phyloP scores from a whole-genome alignment of 37 sponge, comb jelly and placozoan genomes.

The Beroe forskalii region DNA sequence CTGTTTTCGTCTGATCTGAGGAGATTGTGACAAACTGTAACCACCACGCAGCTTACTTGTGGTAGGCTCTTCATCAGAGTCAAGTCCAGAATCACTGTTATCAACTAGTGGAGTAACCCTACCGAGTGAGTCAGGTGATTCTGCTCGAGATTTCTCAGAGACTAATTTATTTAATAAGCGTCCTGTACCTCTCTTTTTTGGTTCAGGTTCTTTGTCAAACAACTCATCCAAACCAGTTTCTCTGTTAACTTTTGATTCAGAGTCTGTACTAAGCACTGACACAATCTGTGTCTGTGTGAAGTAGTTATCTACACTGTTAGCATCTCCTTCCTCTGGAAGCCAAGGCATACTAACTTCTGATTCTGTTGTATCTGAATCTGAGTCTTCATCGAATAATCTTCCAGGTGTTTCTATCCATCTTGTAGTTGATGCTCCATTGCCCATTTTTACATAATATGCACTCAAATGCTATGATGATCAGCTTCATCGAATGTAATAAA shows the following conservation, averaged over 20 bases:
- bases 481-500: too few relatives aligned
- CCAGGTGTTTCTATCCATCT: conserved; percentile 48
- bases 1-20: conserved; percentile 36
- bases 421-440: conserved; percentile 18
- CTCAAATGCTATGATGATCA: neutral
- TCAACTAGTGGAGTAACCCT: conserved; percentile 33
- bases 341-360: conserved; percentile 43
- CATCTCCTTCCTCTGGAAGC: neutral
- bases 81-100: conserved; percentile 58
- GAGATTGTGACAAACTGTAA: conserved; percentile 48
- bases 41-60: conserved; percentile 16
- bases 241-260: neutral
- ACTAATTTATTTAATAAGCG: neutral
- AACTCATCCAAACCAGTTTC: conserved; percentile 55
- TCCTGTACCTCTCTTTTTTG: conserved; percentile 31
- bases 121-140: conserved; percentile 56
- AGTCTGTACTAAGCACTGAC: conserved; percentile 25
- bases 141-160: neutral
- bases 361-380: neutral
- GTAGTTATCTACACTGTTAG: neutral
- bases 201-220: neutral
- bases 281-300: conserved; percentile 39
- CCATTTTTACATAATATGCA: neutral
- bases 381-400: neutral
- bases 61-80: conserved; percentile 50